Evolutionary conservation across 2,797 vertebrate genomes (phyloP), one percentile per base, ranked within the genome.

Genomic region (Coracias cyanogaster): DNA sequence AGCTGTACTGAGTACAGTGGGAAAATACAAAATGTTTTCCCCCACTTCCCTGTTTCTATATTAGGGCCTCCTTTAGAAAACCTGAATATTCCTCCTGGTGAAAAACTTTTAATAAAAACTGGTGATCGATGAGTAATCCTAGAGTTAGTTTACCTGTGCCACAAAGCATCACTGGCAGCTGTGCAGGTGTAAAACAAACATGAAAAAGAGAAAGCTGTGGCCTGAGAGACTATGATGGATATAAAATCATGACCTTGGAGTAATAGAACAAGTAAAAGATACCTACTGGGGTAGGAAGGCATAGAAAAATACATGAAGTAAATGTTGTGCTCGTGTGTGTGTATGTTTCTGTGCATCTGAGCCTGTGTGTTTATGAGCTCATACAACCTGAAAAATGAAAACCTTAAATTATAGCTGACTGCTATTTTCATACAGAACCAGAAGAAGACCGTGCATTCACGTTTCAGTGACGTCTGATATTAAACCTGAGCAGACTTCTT

Each of bases 401-500:
- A 2, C 8, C 7, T 11, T 28, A 33, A 70, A 35, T 86, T 52
- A 60, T 5, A 79, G 24, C 4, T 18, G 48, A 72, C 18, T 4
- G 15, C 20, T 74, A 37, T 43, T 66, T 91, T 70, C 26, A n/a
- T 39, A 49, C 9, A 82, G 55, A 77, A 60, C 10, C 45, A 94
- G 60, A 61, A 46, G 37, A 41, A 14, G 17, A 61, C 4, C 7
- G 35, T 28, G 20, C 15, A 33, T 70, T 93, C 45, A 17, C 2
- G 1, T 92, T 79, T 79, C 58, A 78, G 21, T 33, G 83, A 69
- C 31, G n/a, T 37, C n/a, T 79, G 69, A 33, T 67, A 65, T 31
- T 69, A 71, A 66, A 79, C 31, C 15, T 33, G 55, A 93, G 69
- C n/a, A 65, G 73, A 67, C 64, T 81, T 65, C 60, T 91, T 69